These are phyloP conservation scores for Drosophila borborema DNA, from an alignment of 2,888 invertebrate genomes.

Conservation along the genomic window DNA sequence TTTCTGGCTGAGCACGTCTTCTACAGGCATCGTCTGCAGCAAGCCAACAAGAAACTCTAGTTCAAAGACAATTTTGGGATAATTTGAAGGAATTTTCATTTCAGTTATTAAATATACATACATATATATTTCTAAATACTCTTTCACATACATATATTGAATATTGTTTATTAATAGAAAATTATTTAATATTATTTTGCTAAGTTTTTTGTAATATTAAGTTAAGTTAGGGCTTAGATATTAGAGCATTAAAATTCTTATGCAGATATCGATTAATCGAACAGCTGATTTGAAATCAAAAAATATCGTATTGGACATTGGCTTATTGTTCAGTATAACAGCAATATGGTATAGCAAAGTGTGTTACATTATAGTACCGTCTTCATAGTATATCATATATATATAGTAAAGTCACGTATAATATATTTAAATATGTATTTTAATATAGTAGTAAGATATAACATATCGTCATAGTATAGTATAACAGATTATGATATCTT, in stretches of 20 bases:
- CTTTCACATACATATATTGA: too few species aligned
- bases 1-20: constrained; percentile 64
- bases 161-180: not conserved
- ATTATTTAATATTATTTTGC: too few species aligned
- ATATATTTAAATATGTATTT: too few species aligned
- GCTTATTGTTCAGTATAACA: not conserved
- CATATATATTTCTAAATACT: not conserved
- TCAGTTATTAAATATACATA: not conserved
- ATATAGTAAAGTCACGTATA: not conserved
- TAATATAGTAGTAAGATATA: not conserved
- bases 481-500: not conserved
- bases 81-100: not conserved
- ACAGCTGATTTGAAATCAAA: too few species aligned
- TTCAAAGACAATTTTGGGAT: not conserved
- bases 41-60: constrained; percentile 8
- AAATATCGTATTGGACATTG: too few species aligned
- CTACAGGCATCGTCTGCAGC: not conserved
- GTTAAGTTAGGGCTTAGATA: not conserved
- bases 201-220: not conserved
- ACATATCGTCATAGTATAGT: not conserved
- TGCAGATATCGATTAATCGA: too few species aligned
- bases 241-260: not conserved
- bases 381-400: too few species aligned
- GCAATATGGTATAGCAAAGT: too few species aligned
- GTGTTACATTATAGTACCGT: not conserved